These are phyloP conservation scores for Carassius auratus DNA, from an alignment of 2,113 vertebrate species.

Conservation along the genomic window DNA sequence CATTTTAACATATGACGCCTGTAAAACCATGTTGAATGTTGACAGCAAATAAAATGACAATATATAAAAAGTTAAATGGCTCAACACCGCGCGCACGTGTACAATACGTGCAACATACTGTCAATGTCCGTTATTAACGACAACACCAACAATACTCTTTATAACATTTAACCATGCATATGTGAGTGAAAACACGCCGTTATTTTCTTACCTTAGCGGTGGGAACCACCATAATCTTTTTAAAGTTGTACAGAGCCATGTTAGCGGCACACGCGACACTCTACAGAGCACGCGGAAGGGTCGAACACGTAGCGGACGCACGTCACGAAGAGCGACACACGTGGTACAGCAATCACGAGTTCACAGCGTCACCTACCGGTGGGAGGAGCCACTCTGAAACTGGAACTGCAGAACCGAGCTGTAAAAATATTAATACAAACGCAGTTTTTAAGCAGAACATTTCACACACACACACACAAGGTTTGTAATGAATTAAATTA, in stretches of 20 bases:
- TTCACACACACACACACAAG: background rate
- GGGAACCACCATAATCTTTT: conserved; percentile 97
- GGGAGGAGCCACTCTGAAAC: no score
- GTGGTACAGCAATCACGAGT: background rate
- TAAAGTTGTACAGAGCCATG: conserved; percentile 98
- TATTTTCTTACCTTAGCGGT: conserved; percentile 84
- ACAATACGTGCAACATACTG: background rate
- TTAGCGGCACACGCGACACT: conserved; percentile 60
- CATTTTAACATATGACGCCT: background rate
- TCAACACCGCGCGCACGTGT: background rate
- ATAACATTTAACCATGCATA: background rate
- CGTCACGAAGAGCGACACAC: background rate
- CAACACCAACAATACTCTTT: background rate
- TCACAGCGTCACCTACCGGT: conserved; percentile 13
- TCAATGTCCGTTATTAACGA: background rate
- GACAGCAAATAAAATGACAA: background rate
- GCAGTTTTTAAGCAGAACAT: background rate
- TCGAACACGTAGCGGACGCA: background rate
- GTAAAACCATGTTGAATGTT: background rate
- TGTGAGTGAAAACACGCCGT: background rate
- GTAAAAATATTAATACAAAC: no score
- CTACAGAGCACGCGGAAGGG: conserved; percentile 63
- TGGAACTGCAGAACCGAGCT: no score
- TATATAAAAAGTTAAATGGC: background rate
- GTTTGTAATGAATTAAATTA: no score